phyloP scores from a whole-genome alignment of 2,888 invertebrate genomes.

The Aleiodes testaceus region DNA sequence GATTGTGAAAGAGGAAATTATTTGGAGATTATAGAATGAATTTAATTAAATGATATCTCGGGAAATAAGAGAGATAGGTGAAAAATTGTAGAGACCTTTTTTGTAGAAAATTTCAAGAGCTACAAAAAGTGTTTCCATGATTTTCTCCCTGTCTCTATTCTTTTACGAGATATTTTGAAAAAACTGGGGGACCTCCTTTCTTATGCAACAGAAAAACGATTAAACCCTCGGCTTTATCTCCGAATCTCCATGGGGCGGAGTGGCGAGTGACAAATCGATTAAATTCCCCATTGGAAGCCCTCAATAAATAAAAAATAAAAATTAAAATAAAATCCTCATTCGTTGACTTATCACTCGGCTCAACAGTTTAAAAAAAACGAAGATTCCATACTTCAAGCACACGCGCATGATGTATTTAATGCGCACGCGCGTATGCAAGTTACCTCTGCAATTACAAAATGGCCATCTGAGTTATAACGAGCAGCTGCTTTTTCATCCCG shows the following conservation, averaged over 20 bases:
- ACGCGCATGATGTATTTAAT: constrained; percentile 2
- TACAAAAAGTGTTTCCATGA: too few relatives aligned
- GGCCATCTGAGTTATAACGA: constrained; percentile 31
- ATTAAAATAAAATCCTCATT: constrained; percentile 14
- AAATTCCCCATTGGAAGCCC: neutral
- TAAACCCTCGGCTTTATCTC: too few relatives aligned
- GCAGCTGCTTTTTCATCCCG: constrained; percentile 35
- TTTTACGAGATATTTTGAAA: too few relatives aligned
- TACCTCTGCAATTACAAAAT: constrained; percentile 36
- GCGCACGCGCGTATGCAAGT: constrained; percentile 19
- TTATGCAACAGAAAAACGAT: too few relatives aligned
- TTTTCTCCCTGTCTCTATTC: too few relatives aligned
- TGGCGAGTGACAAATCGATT: constrained; percentile 6
- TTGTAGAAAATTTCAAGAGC: too few relatives aligned
- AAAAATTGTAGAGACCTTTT: too few relatives aligned
- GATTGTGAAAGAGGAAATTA: constrained; percentile 32
- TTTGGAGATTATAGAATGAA: constrained; percentile 33
- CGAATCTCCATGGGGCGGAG: too few relatives aligned
- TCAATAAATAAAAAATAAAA: constrained; percentile 1
- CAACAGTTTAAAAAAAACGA: constrained; percentile 29
- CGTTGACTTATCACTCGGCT: constrained; percentile 28
- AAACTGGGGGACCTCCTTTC: too few relatives aligned
- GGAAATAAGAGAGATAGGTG: neutral
- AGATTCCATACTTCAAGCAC: constrained; percentile 10
- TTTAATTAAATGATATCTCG: constrained; percentile 10